Evolutionary conservation across 2,113 vertebrate genomes (phyloP).

Genomic region (Corvus cornix): DNA sequence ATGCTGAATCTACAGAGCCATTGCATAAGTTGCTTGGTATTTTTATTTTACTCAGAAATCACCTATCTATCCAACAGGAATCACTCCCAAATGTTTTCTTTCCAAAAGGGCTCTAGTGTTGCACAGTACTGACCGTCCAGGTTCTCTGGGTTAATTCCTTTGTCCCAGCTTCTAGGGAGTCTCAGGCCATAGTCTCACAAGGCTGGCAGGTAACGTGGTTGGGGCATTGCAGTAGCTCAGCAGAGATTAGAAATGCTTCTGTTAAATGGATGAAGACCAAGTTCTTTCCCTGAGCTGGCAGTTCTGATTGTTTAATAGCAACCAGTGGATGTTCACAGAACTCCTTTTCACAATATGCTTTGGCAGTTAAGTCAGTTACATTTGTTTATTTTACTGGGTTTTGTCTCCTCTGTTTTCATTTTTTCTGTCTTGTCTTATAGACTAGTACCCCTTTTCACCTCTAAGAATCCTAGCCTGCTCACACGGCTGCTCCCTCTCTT

Average conservation of each 20-base stretch:
- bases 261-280: not conserved
- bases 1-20: not conserved
- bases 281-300: not conserved
- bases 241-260: not conserved
- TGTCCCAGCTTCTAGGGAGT: fast-evolving
- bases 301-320: not conserved
- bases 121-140: not conserved
- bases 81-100: not conserved
- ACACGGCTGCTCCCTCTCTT: not conserved
- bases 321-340: not conserved
- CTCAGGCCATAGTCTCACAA: not conserved
- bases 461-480: not conserved
- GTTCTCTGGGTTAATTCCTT: not conserved
- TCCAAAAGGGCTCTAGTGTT: not conserved
- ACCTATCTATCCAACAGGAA: not conserved
- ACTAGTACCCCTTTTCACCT: not conserved
- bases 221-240: fast-evolving
- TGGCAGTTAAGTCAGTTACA: not conserved
- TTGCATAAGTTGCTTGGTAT: not conserved
- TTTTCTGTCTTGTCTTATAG: not conserved
- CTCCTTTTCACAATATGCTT: not conserved
- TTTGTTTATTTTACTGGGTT: not conserved
- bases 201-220: not conserved
- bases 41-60: not conserved
- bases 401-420: not conserved